A percentile compares a stretch with the other conserved stretches of the same genome.
These are phyloP conservation scores for Alectoris magna DNA, from an alignment of 2,797 vertebrate genomes.

Conservation along the genomic window DNA sequence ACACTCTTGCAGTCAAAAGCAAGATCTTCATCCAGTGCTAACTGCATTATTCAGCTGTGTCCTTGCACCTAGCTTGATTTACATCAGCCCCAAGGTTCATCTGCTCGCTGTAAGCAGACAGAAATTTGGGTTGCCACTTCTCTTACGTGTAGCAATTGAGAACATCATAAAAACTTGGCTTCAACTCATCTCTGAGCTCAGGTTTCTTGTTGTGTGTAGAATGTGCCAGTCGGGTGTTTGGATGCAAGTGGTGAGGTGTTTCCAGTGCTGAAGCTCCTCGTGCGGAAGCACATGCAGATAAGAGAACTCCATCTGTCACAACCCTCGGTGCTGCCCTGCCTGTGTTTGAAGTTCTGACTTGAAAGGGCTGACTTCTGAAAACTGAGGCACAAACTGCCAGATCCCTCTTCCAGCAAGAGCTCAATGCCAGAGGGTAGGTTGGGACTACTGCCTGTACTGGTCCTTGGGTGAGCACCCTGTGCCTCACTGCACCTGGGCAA, in stretches of 20 bases:
- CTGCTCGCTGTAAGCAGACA: conserved; percentile 11
- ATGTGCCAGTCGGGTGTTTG: not conserved
- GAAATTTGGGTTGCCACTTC: not conserved
- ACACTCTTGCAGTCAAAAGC: not conserved
- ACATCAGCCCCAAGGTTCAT: not conserved
- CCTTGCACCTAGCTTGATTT: not conserved
- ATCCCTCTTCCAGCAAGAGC: conserved; percentile 1
- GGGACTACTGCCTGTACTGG: not conserved
- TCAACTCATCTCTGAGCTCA: conserved; percentile 2
- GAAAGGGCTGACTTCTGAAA: conserved; percentile 40
- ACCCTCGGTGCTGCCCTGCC: not conserved
- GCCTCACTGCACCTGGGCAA: not conserved
- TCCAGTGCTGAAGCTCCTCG: not conserved
- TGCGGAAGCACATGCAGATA: conserved; percentile 39
- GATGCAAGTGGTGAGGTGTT: conserved; percentile 32
- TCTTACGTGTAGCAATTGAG: not conserved
- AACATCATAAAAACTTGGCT: conserved; percentile 18
- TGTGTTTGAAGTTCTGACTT: conserved; percentile 31
- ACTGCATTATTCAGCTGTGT: not conserved
- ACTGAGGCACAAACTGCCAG: not conserved
- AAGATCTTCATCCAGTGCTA: not conserved
- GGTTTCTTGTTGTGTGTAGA: conserved; percentile 33
- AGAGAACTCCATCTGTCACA: conserved; percentile 13
- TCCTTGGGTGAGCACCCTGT: not conserved
- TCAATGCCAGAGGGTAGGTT: not conserved